Evolutionary conservation across 2,797 vertebrate genomes (phyloP), one percentile per base, ranked within the genome.

Genomic region (Lacerta agilis): DNA sequence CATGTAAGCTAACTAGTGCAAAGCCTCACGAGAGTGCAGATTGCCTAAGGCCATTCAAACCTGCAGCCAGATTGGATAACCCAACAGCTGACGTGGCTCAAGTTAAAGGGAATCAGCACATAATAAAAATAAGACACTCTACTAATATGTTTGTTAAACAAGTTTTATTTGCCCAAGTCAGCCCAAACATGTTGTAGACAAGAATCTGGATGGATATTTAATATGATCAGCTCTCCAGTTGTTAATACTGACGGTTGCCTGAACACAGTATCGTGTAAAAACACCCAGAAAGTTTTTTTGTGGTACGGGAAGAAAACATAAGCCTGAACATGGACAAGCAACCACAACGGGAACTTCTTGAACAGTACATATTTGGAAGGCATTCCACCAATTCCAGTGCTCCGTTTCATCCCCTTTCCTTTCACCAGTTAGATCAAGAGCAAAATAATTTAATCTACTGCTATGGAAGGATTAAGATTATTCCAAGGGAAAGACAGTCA

Each of bases 91-190:
- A 83, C 25, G 5, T 25, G 8, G 36, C 25, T 72, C n/a, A 58
- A 29, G 6, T 20, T 33, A 38, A 36, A 27, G 5, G 11, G 9
- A 17, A 58, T 25, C 38, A 85, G 49, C 38, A 4, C 27, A 9
- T 29, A 55, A 82, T 77, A 78, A 78, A 69, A 41, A 55, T 4
- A 55, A 55, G 49, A 55, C 13, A 79, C 72, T 33, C 88, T 13
- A 4, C 33, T 29, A 55, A 25, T 1, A 0, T 1, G 7, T 72
- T 33, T 41, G 29, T 87, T 69, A 89, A 91, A 78, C 78, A 92
- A 76, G 0, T 0, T 94, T 94, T 94, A 92, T 86, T 88, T 75
- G 71, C 88, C 83, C 87, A 72, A 92, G 89, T 90, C 89, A 82
- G 87, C 0, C 49, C 90, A 92, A 92, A 85, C 36, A 1, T 25